These are phyloP conservation scores for Panurus biarmicus DNA, from an alignment of 2,113 vertebrate genomes.

Conservation along the genomic window DNA sequence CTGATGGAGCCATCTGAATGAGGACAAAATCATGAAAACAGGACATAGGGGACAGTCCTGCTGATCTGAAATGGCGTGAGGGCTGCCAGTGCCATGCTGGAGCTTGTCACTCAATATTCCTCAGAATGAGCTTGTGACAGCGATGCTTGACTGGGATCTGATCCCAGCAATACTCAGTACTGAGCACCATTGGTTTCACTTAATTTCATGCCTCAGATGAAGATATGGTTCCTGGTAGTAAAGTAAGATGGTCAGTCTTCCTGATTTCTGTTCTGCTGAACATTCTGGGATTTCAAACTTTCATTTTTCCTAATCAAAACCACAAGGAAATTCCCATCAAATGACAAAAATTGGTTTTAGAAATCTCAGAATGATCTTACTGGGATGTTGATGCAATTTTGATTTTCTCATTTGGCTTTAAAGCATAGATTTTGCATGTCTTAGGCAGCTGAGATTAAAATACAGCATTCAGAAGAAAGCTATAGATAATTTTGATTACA, in stretches of 20 bases:
- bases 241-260: not conserved
- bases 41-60: not conserved
- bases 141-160: not conserved
- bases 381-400: not conserved
- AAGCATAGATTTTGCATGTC: not conserved
- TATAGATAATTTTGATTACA: constrained; percentile 35
- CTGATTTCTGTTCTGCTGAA: not conserved
- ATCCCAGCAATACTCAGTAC: not conserved
- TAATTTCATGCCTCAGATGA: not conserved
- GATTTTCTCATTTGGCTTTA: not conserved
- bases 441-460: not conserved
- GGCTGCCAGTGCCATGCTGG: not conserved
- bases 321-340: not conserved
- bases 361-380: not conserved
- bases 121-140: not conserved
- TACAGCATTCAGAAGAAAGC: not conserved
- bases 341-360: not conserved
- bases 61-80: not conserved
- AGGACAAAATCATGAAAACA: not conserved
- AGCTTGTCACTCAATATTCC: not conserved
- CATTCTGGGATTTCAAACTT: not conserved
- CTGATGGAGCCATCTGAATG: not conserved
- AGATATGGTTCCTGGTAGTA: not conserved
- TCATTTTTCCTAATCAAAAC: not conserved
- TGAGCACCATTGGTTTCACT: not conserved